Conservation (phyloP, 2,797 vertebrate species). For the Emys orbicularis region DNA sequence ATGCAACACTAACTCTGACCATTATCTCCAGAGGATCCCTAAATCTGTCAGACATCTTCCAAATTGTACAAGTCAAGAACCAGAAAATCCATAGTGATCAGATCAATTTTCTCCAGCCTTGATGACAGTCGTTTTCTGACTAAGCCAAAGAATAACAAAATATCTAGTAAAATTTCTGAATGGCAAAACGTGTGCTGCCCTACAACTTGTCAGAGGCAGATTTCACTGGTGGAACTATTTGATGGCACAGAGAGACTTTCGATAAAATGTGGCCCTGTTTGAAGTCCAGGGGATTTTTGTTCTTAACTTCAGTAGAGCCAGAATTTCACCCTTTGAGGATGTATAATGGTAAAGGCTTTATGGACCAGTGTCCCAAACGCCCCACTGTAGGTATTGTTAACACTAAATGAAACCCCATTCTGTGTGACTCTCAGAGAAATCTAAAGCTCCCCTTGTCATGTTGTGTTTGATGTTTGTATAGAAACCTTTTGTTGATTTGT, state of each 20-base stretch:
- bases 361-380: not conserved
- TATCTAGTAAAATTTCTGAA: not conserved
- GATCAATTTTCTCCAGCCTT: not conserved
- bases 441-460: not conserved
- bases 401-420: not conserved
- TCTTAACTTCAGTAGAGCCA: not conserved
- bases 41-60: not conserved
- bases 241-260: not conserved
- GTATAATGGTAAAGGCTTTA: not conserved
- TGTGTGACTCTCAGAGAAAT: fast-evolving
- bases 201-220: not conserved
- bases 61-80: not conserved
- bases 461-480: not conserved
- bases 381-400: not conserved
- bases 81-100: not conserved
- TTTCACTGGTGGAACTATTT: not conserved
- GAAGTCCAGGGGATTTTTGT: not conserved
- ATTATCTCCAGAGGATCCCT: not conserved
- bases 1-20: not conserved
- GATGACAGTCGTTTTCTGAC: not conserved
- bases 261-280: too few relatives aligned
- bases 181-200: not conserved
- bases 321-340: not conserved
- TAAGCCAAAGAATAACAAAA: not conserved
- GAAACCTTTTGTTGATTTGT: not conserved